These are phyloP conservation scores for Caradrina clavipalpis DNA, from an alignment of 2,888 invertebrate genomes.

Conservation along the genomic window DNA sequence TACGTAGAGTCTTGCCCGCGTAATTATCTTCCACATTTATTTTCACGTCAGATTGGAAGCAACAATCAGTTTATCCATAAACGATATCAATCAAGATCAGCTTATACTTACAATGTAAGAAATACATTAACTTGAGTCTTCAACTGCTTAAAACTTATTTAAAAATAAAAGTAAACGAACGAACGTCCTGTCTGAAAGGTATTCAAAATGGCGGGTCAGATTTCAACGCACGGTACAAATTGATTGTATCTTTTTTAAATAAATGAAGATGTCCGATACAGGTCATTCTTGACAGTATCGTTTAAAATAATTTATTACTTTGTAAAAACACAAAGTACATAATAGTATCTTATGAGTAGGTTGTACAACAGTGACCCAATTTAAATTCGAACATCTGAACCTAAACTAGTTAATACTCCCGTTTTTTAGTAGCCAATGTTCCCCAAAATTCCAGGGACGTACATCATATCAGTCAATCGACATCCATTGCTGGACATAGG, in stretches of 20 bases:
- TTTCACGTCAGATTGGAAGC: neutral
- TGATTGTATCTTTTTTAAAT: constrained; percentile 47
- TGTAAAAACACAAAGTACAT: no score
- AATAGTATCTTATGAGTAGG: no score
- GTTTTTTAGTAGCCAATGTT: no score
- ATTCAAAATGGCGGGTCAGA: constrained; percentile 45
- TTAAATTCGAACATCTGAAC: no score
- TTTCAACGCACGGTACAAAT: constrained; percentile 29
- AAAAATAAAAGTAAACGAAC: constrained; percentile 10
- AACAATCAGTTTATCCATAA: constrained; percentile 3
- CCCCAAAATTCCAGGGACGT: no score
- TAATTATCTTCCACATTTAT: neutral
- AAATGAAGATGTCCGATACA: constrained; percentile 30
- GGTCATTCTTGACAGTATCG: constrained; percentile 9
- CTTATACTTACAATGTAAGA: constrained; percentile 36
- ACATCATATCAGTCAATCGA: no score
- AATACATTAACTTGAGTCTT: constrained; percentile 37
- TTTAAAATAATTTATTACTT: no score
- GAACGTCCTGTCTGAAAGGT: constrained; percentile 35
- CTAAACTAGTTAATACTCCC: no score
- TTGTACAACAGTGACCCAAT: no score
- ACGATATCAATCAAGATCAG: constrained; percentile 19
- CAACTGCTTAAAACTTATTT: constrained; percentile 18
- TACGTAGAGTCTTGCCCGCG: neutral
- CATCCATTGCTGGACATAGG: no score